phyloP scores from a whole-genome alignment of 2,113 vertebrate genomes.

The Xyliphius kryptos region DNA sequence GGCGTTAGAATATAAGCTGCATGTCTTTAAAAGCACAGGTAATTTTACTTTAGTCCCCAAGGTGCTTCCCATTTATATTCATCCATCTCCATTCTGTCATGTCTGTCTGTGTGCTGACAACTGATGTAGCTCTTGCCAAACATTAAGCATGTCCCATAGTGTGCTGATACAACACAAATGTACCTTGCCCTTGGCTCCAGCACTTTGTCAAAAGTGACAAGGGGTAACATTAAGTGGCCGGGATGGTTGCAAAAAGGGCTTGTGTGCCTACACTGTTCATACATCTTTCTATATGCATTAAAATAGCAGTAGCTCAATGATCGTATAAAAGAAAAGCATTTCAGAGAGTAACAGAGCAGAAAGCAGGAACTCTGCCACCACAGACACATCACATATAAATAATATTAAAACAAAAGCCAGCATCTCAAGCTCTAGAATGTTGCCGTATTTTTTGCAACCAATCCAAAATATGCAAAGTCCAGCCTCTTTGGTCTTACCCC shows the following conservation, averaged over 20 bases:
- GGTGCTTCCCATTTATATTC: slow-evolving; percentile 34
- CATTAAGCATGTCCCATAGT: slow-evolving; percentile 30
- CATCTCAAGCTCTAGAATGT: too few species aligned
- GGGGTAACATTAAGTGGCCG: slow-evolving; percentile 17
- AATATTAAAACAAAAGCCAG: too few species aligned
- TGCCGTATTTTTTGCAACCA: too few species aligned
- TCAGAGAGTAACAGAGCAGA: not conserved
- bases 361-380: too few species aligned
- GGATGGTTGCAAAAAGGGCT: slow-evolving; percentile 24
- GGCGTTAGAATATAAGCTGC: slow-evolving; percentile 13
- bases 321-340: not conserved
- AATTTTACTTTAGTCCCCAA: slow-evolving; percentile 26
- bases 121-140: slow-evolving; percentile 37
- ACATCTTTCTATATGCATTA: slow-evolving; percentile 10
- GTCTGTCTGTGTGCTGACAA: slow-evolving; percentile 18
- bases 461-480: too few species aligned
- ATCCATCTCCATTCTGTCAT: slow-evolving; percentile 39
- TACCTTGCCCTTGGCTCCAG: slow-evolving; percentile 20
- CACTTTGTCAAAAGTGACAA: slow-evolving; percentile 36
- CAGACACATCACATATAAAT: too few species aligned
- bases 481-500: too few species aligned
- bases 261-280: slow-evolving; percentile 14
- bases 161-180: slow-evolving; percentile 43
- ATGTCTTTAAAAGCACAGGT: slow-evolving; percentile 17
- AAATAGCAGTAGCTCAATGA: not conserved